These are phyloP conservation scores for Martes martes DNA, from an alignment of 2,113 vertebrate genomes.

Conservation along the genomic window DNA sequence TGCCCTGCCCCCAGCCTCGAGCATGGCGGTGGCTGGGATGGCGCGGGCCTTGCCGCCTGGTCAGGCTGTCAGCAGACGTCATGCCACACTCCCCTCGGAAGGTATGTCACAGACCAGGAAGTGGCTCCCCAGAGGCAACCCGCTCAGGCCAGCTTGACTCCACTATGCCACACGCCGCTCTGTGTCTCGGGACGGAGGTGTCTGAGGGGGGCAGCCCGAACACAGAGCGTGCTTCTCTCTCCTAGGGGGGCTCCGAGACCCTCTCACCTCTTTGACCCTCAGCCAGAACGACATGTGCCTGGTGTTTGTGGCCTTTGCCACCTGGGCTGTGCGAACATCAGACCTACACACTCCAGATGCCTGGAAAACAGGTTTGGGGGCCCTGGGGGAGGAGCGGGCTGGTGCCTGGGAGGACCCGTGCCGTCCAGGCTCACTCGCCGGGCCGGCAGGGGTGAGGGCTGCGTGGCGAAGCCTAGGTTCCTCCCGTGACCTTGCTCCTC, in stretches of 20 bases:
- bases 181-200: background rate
- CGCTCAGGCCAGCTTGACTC: background rate
- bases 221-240: background rate
- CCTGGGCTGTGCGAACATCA: conserved; percentile 94
- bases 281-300: conserved; percentile 92
- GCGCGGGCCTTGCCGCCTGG: background rate
- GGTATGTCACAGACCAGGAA: background rate
- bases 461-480: background rate
- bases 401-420: background rate
- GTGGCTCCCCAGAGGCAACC: background rate
- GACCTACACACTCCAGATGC: conserved; percentile 90
- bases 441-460: background rate
- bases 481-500: background rate
- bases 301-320: conserved; percentile 94
- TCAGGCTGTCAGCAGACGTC: too few species aligned
- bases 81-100: background rate
- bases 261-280: conserved; percentile 62
- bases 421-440: background rate
- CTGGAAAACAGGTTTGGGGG: conserved; percentile 93
- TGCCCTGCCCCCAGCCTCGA: background rate
- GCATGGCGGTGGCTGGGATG: background rate
- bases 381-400: background rate
- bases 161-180: background rate
- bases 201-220: accelerated
- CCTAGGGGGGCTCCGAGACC: conserved; percentile 62